Base-by-base conservation (phyloP, 35 echinoderm and acorn worm species). In the Apostichopus californicus region DNA sequence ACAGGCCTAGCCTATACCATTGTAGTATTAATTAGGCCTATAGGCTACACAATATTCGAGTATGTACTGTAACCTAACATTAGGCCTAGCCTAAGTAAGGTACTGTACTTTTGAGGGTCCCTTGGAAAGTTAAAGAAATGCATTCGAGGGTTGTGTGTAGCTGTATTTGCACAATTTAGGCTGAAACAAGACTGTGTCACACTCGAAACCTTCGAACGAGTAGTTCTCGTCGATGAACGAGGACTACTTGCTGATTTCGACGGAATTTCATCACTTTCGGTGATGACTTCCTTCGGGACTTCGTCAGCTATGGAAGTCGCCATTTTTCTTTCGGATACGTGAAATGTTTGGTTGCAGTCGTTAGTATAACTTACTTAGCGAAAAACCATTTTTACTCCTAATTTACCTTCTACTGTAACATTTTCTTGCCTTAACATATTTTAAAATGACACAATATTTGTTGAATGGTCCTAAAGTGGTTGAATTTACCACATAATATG, bases 61-160 rank as follows among this genome's bases (percentile, higher is more conserved):
- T 46, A 0, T 46, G 34, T 2, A 28, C 34, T 46, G 11, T 68
- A 9, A 13, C 64, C 64, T 10, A 17, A 68, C 12, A 9, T 66
- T 12, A 66, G 9, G 9, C 18, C 11, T 18, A 14, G n/a, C 70
- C n/a, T 75, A 0, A 18, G 6, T 75, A 0, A 18, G 6, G 5
- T 81, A 46, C 18, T 1, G 15, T 53, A 85, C 81, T 55, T 85
- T 59, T 85, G 17, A 8, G n/a, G 17, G 54, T 58, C 81, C 6
- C 58, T 85, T 9, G 81, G 81, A 58, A 85, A 85, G 56, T 20
- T 56, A 85, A 85, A 85, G 54, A 85, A 85, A 55, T 85, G 81
- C 5, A 85, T n/a, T 18, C 54, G 81, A 4, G 81, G 81, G 58
- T 85, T 85, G 13, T 56, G 20, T 5, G 20, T 6, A 5, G 81